Percentiles rank a stretch among this genome's conserved stretches.
These are phyloP conservation scores for Eupithecia pulchellata DNA, from an alignment of 2,888 invertebrate species.

Conservation along the genomic window DNA sequence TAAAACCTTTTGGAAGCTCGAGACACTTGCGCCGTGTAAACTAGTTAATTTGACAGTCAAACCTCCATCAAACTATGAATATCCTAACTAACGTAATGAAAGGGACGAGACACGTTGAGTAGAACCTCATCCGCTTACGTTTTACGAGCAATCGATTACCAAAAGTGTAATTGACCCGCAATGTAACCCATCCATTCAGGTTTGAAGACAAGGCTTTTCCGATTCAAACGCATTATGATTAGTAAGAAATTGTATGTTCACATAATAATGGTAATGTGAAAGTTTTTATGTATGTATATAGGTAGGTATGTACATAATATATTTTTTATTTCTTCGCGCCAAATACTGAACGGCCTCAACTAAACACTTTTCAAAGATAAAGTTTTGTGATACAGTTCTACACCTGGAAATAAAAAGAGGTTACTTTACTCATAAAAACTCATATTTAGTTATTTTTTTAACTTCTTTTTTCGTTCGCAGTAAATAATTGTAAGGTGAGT, in stretches of 20 bases:
- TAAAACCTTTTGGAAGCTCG: too few relatives aligned
- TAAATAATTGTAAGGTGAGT: too few relatives aligned
- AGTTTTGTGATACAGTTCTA: too few relatives aligned
- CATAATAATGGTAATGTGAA: not conserved
- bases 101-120: not conserved
- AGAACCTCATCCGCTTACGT: slow-evolving; percentile 20
- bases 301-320: too few relatives aligned
- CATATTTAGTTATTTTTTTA: too few relatives aligned
- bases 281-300: not conserved
- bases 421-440: too few relatives aligned
- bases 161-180: slow-evolving; percentile 25
- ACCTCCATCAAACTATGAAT: slow-evolving; percentile 1
- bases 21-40: not conserved
- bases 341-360: not conserved
- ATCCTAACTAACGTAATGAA: not conserved
- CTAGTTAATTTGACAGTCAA: not conserved
- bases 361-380: not conserved
- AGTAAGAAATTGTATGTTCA: too few relatives aligned
- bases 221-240: slow-evolving; percentile 1
- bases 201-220: not conserved
- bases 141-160: slow-evolving; percentile 30
- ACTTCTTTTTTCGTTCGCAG: too few relatives aligned
- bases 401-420: too few relatives aligned
- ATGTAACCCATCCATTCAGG: not conserved
- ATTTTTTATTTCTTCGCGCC: not conserved